phyloP scores from a whole-genome alignment of 2,113 vertebrate genomes.

The Falco punctatus region DNA sequence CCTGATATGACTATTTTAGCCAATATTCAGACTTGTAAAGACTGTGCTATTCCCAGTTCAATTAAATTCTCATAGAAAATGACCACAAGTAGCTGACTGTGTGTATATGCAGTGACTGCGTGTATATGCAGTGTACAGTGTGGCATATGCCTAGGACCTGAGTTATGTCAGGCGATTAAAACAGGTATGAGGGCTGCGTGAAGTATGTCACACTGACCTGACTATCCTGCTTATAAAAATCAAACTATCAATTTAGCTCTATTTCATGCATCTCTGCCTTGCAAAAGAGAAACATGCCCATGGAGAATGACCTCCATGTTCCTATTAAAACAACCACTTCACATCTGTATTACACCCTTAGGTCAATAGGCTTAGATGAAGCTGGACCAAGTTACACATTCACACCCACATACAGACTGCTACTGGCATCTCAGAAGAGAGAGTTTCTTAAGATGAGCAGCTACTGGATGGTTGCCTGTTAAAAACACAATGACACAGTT shows the following conservation, averaged over 20 bases:
- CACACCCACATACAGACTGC: not conserved
- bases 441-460: not conserved
- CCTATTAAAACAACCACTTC: not conserved
- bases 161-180: not conserved
- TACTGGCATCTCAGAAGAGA: not conserved
- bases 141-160: not conserved
- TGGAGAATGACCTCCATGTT: not conserved
- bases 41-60: not conserved
- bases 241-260: not conserved
- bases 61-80: not conserved
- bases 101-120: rapidly evolving
- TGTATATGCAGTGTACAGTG: too few relatives aligned
- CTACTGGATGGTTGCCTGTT: not conserved
- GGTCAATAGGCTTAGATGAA: not conserved
- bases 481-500: not conserved
- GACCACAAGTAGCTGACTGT: not conserved
- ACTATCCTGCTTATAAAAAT: not conserved
- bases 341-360: not conserved
- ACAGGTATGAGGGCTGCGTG: not conserved
- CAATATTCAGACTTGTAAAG: not conserved
- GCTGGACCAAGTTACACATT: not conserved
- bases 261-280: not conserved
- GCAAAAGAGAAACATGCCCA: not conserved
- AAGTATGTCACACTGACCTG: not conserved
- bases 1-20: not conserved